Evolutionary conservation across 2,888 invertebrate species (phyloP).

Genomic region (Polymixis flavicincta): DNA sequence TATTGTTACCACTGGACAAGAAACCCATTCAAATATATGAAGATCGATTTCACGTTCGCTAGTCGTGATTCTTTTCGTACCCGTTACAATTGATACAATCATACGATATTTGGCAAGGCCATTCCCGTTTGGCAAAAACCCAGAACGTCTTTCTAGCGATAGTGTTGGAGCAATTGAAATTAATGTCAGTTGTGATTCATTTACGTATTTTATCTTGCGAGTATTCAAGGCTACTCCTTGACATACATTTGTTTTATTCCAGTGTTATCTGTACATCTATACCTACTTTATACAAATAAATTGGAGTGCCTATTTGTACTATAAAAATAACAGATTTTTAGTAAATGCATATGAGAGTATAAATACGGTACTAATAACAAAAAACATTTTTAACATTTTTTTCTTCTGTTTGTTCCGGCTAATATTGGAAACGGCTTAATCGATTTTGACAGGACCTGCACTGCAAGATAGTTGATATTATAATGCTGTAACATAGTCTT

Average conservation of each 20-base stretch:
- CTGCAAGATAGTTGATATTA: no score
- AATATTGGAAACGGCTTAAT: no score
- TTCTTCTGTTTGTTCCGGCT: no score
- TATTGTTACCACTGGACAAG: not conserved
- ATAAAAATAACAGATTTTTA: no score
- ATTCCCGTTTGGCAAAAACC: constrained; percentile 63
- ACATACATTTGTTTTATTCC: constrained; percentile 31
- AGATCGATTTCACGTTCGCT: constrained; percentile 15
- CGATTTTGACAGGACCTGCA: no score
- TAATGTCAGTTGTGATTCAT: constrained; percentile 48
- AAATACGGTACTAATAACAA: no score
- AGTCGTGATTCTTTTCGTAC: constrained; percentile 8
- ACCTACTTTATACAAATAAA: no score
- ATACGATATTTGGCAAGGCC: constrained; percentile 53
- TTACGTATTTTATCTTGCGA: constrained; percentile 37
- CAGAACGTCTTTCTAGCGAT: constrained; percentile 59
- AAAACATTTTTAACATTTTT: no score
- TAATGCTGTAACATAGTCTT: no score
- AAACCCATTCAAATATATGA: constrained; percentile 9
- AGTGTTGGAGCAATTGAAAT: constrained; percentile 54
- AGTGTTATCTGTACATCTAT: no score
- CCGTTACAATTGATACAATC: constrained; percentile 50
- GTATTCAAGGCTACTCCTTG: constrained; percentile 20
- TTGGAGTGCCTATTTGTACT: no score
- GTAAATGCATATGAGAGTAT: no score